Base-by-base conservation (phyloP, 2,888 invertebrate genomes). In the Luffia ferchaultella region DNA sequence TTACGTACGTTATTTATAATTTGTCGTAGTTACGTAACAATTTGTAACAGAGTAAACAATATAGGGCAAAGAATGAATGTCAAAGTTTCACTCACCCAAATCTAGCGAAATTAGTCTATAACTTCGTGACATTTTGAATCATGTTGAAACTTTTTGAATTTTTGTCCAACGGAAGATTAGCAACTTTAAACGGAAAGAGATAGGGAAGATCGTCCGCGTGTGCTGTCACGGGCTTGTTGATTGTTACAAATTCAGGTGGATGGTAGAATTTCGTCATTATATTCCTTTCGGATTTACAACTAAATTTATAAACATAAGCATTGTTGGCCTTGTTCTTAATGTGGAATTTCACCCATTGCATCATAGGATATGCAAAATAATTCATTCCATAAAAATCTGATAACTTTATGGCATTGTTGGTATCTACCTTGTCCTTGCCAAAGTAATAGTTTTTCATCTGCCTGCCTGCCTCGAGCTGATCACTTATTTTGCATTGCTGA, bases 81-180 rank as follows among this genome's bases (percentile, higher is more conserved):
- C n/a, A n/a, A n/a, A n/a, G 12, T 30, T 30, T 30, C 12, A 57
- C 68, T 66, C 57, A 77, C 76, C 76, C 75, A 49, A 57, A 66
- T 61, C 74, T 76, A 1, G 75, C 76, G 47, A 76, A 77, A 52
- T 77, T 74, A 0, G 76, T 74, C 74, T 73, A 78, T 15, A 78
- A 57, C 15, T 55, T 70, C 0, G 67, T 68, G 0, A 71, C 57
- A 46, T 55, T 65, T 0, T 73, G 59, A 12, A 78, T 67, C 52
- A 68, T 55, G 49, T 64, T 57, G 45, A 65, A 70, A 2, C 59
- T 58, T 1, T 62, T 59, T 0, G 71, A 64, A 7, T 59, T 55
- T 20, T 55, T 58, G 17, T 63, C 18, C 18, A 49, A 55, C 48
- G 62, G 61, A 2, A 61, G 54, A 1, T 54, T 53, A 0, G 59